phyloP scores from a whole-genome alignment of 2,113 vertebrate species.

The Pelecanus crispus region DNA sequence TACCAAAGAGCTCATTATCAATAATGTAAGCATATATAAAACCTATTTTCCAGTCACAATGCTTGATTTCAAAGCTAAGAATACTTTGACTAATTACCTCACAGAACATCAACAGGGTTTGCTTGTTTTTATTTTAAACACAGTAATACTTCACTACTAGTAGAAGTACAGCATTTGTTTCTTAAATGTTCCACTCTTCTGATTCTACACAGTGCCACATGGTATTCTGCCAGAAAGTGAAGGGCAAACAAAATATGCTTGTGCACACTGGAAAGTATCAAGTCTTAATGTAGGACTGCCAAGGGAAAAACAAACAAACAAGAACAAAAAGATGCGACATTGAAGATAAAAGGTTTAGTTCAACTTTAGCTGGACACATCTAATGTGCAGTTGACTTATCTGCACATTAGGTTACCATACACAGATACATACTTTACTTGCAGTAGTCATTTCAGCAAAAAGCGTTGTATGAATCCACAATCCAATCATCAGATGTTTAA shows the following conservation, averaged over 20 bases:
- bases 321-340: rapidly evolving
- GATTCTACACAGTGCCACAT: not conserved
- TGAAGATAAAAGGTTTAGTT: not conserved
- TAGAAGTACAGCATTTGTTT: not conserved
- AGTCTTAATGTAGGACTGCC: not conserved
- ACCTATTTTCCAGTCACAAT: not conserved
- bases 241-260: not conserved
- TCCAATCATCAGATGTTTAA: not conserved
- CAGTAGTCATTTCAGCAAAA: not conserved
- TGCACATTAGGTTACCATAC: not conserved
- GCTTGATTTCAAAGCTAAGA: not conserved
- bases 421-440: not conserved
- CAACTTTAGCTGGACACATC: not conserved
- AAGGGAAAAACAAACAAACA: not conserved
- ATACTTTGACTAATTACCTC: not conserved
- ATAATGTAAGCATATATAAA: not conserved
- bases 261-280: not conserved
- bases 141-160: not conserved
- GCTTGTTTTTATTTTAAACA: not conserved
- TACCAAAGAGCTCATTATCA: not conserved
- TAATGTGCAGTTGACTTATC: not conserved
- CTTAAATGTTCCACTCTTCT: not conserved
- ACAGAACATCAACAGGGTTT: not conserved
- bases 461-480: not conserved
- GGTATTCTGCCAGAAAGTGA: not conserved